These are phyloP conservation scores for Halictus rubicundus DNA, from an alignment of 1,140 invertebrate genomes.

Conservation along the genomic window DNA sequence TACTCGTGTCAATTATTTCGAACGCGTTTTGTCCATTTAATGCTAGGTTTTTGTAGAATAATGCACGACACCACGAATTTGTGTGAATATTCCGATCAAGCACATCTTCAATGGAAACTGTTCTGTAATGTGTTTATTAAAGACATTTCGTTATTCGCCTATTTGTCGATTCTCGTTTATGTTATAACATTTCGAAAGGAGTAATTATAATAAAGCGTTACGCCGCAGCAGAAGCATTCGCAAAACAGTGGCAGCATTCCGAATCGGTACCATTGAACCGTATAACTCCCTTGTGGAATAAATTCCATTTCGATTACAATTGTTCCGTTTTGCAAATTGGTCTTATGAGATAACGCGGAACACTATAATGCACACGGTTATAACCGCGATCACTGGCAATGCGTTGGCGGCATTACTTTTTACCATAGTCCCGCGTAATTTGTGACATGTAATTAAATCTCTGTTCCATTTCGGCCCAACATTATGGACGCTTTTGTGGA, in stretches of 20 bases:
- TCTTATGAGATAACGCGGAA: slow-evolving; percentile 41
- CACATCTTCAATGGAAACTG: too few species aligned
- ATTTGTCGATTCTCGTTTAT: not conserved
- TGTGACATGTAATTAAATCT: not conserved
- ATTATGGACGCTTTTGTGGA: too few species aligned
- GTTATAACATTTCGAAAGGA: not conserved
- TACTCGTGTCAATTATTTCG: too few species aligned
- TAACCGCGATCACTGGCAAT: not conserved
- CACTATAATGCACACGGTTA: slow-evolving; percentile 10
- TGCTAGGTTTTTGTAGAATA: too few species aligned
- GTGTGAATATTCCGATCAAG: too few species aligned
- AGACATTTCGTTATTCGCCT: not conserved
- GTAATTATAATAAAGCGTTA: slow-evolving; percentile 30
- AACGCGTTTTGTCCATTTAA: too few species aligned
- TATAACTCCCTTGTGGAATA: slow-evolving; percentile 31
- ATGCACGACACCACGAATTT: too few species aligned
- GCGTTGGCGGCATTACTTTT: not conserved
- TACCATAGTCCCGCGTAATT: not conserved
- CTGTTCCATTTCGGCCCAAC: not conserved
- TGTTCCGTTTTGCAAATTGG: slow-evolving; percentile 43
- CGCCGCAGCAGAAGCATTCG: not conserved
- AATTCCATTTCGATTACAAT: slow-evolving; percentile 41
- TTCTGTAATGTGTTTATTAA: not conserved
- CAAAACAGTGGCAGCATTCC: slow-evolving; percentile 11
- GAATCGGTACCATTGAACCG: slow-evolving; percentile 5